Percentiles rank a stretch among this genome's conserved stretches.
These are phyloP conservation scores for Hanleya hanleyi DNA, from an alignment of 2,888 invertebrate genomes.

Conservation along the genomic window DNA sequence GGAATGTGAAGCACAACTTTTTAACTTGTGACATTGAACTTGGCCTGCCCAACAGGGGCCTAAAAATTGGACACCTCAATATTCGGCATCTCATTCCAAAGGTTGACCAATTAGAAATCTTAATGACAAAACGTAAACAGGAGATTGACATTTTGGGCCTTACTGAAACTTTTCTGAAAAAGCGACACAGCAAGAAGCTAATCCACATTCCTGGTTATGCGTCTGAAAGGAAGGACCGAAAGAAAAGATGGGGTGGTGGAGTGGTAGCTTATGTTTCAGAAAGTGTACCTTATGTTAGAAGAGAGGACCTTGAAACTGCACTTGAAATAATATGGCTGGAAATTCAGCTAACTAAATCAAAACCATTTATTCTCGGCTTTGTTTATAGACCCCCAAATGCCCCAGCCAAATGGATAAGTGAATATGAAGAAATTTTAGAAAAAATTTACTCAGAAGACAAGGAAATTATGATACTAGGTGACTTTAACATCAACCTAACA, in stretches of 20 bases:
- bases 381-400: constrained; percentile 6
- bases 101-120: too few relatives aligned
- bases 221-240: not conserved
- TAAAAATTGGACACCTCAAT: too few relatives aligned
- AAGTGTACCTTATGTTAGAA: not conserved
- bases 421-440: not conserved
- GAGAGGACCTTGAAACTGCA: not conserved
- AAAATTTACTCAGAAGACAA: not conserved
- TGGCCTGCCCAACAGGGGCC: too few relatives aligned
- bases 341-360: not conserved
- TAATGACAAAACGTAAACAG: not conserved
- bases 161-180: not conserved
- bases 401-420: not conserved
- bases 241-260: not conserved
- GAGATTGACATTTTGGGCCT: not conserved
- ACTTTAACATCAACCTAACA: not conserved
- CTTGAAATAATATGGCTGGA: not conserved
- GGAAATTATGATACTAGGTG: not conserved
- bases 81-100: too few relatives aligned
- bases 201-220: not conserved
- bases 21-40: too few relatives aligned
- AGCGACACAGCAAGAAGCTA: not conserved
- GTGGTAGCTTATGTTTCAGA: not conserved
- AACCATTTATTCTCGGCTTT: not conserved
- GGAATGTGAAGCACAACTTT: too few relatives aligned